A percentile compares a stretch with the other conserved stretches of the same genome.
phyloP scores from a whole-genome alignment of 2,797 vertebrate species.

The Mus caroli region DNA sequence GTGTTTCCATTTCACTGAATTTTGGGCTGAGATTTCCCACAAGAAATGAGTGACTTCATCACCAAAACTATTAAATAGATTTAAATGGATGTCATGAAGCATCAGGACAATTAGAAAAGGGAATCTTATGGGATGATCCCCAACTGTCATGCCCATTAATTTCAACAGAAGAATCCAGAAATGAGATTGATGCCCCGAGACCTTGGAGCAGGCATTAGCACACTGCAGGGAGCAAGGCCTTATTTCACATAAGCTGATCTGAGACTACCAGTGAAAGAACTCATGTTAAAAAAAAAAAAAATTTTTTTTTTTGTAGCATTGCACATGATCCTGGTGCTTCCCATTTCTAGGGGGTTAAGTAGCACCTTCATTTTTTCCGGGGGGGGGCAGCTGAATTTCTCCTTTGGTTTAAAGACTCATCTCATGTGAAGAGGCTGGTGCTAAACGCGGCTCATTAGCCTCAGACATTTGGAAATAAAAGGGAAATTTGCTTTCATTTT shows the following conservation, averaged over 20 bases:
- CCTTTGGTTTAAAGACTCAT: background rate
- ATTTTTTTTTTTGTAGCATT: background rate
- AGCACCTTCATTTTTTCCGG: background rate
- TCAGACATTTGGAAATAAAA: background rate
- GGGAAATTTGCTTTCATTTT: background rate
- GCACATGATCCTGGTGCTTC: background rate
- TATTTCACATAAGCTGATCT: background rate
- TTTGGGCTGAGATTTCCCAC: background rate
- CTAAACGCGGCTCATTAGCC: background rate
- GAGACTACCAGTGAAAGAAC: background rate
- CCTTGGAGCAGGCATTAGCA: background rate
- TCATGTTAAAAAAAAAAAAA: background rate
- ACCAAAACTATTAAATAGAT: constrained; percentile 57
- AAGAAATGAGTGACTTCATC: constrained; percentile 45
- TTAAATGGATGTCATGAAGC: background rate
- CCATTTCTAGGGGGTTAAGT: background rate
- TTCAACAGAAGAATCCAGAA: constrained; percentile 12
- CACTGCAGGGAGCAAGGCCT: background rate
- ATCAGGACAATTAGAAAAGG: constrained; percentile 1
- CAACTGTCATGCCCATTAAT: background rate
- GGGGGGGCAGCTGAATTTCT: background rate
- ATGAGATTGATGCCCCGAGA: background rate
- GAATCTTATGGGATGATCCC: background rate
- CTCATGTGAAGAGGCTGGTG: background rate
- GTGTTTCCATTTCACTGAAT: constrained; percentile 27